Percentiles rank a stretch among this genome's conserved stretches.
These are phyloP conservation scores for Caenorhabditis virilis DNA, from an alignment of 2,888 invertebrate species.

Conservation along the genomic window DNA sequence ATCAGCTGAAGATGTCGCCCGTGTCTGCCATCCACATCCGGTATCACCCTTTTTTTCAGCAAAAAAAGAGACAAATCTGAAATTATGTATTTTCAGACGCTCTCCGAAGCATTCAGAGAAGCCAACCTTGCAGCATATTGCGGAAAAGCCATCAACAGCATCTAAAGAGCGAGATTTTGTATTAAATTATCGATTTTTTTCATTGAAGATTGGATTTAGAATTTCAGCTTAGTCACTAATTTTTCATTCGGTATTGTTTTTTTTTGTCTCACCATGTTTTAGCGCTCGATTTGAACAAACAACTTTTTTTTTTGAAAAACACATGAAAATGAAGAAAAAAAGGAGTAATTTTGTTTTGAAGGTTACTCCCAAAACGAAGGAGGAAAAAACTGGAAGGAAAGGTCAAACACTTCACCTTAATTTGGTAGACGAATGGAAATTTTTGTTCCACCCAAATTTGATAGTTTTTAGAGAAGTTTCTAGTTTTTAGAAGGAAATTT, in stretches of 20 bases:
- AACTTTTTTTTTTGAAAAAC: not conserved
- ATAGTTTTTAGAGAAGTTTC: too few species aligned
- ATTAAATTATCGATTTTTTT: too few species aligned
- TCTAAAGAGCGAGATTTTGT: too few species aligned
- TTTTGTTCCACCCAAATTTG: not conserved
- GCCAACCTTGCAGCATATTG: slow-evolving; percentile 92
- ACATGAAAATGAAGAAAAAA: not conserved
- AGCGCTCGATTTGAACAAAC: slow-evolving; percentile 7
- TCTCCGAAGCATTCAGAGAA: slow-evolving; percentile 94
- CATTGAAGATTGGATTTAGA: too few species aligned
- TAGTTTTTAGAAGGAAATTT: too few species aligned
- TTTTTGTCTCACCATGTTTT: slow-evolving; percentile 1
- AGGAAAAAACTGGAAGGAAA: too few species aligned
- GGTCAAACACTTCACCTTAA: too few species aligned
- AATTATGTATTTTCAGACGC: slow-evolving; percentile 77
- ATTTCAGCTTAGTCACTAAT: slow-evolving; percentile 1
- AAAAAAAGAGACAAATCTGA: too few species aligned
- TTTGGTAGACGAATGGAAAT: not conserved
- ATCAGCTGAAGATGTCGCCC: slow-evolving; percentile 93
- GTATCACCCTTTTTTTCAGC: too few species aligned
- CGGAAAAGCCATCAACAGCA: slow-evolving; percentile 95
- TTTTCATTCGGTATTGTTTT: slow-evolving; percentile 1
- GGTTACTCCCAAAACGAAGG: too few species aligned
- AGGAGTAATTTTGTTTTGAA: not conserved
- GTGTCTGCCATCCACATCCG: slow-evolving; percentile 98